Percentiles rank a stretch among this genome's conserved stretches.
phyloP scores from a whole-genome alignment of 2,888 invertebrate species.

The Rhabditophanes sp. region DNA sequence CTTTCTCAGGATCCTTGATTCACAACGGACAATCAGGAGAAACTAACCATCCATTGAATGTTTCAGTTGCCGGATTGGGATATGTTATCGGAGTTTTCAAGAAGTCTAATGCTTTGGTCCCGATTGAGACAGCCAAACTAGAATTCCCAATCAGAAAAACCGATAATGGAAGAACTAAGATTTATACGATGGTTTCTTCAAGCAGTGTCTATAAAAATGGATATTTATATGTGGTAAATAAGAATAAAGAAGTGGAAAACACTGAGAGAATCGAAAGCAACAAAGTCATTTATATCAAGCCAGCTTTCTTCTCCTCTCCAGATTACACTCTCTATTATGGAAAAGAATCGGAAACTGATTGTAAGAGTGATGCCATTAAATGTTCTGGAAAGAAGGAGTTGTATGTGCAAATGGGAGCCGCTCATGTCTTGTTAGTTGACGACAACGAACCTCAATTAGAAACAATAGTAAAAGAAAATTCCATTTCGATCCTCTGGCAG shows the following conservation, averaged over 20 bases:
- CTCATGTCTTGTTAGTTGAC: constrained; percentile 12
- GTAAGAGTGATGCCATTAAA: no score
- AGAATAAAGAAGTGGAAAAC: background rate
- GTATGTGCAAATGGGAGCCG: constrained; percentile 17
- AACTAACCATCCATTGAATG: constrained; percentile 7
- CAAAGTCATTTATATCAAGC: constrained; percentile 19
- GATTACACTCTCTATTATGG: constrained; percentile 23
- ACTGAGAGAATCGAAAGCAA: no score
- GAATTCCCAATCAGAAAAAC: no score
- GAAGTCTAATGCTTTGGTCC: constrained; percentile 10
- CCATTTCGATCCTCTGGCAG: constrained; percentile 49
- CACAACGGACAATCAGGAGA: constrained; percentile 6
- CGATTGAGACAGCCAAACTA: constrained; percentile 1
- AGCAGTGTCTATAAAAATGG: constrained; percentile 3
- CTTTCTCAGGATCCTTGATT: background rate
- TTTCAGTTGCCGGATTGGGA: constrained; percentile 14
- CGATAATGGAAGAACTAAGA: no score
- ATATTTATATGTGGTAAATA: background rate
- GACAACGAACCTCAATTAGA: constrained; percentile 5
- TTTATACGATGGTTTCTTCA: no score
- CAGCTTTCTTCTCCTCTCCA: constrained; percentile 23
- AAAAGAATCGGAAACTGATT: constrained; percentile 1
- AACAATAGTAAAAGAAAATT: constrained; percentile 25
- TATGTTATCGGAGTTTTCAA: constrained; percentile 23
- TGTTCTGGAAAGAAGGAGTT: constrained; percentile 7